Percentiles rank a stretch among this genome's conserved stretches.
phyloP scores from a whole-genome alignment of 2,113 vertebrate genomes.

The Cyanoderma ruficeps region DNA sequence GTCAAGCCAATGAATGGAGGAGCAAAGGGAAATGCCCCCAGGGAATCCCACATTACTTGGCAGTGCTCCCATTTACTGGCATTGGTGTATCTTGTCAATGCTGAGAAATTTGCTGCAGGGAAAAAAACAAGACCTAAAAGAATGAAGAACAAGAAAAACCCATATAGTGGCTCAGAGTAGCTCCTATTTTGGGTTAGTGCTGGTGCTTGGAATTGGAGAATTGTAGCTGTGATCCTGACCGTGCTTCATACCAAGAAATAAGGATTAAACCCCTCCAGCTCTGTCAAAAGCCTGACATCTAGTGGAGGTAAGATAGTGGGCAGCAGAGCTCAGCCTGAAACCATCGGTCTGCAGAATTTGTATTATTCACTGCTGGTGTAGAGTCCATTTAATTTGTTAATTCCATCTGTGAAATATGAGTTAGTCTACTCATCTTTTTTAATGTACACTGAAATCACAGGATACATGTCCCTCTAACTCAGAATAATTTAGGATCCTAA shows the following conservation, averaged over 20 bases:
- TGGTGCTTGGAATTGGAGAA: not conserved
- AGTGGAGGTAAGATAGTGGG: not conserved
- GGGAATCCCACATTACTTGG: not conserved
- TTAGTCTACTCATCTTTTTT: not conserved
- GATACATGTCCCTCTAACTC: not conserved
- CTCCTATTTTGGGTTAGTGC: not conserved
- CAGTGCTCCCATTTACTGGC: not conserved
- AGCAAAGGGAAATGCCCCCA: not conserved
- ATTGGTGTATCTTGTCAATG: not conserved
- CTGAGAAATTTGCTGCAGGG: constrained; percentile 8
- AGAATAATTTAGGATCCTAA: not conserved
- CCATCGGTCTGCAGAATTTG: not conserved
- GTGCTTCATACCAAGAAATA: not conserved
- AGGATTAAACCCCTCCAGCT: not conserved
- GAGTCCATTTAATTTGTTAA: not conserved
- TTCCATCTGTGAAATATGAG: not conserved
- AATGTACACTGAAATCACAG: not conserved
- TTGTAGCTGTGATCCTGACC: not conserved
- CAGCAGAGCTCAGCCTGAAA: not conserved
- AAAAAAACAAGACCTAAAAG: not conserved
- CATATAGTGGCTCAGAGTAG: not conserved
- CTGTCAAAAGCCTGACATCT: constrained; percentile 62
- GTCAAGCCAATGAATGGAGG: not conserved
- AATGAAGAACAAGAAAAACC: not conserved
- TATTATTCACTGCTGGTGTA: not conserved